Evolutionary conservation across 2,797 vertebrate genomes (phyloP), one percentile per base, ranked within the genome.

Genomic region (Hydrolagus colliei): DNA sequence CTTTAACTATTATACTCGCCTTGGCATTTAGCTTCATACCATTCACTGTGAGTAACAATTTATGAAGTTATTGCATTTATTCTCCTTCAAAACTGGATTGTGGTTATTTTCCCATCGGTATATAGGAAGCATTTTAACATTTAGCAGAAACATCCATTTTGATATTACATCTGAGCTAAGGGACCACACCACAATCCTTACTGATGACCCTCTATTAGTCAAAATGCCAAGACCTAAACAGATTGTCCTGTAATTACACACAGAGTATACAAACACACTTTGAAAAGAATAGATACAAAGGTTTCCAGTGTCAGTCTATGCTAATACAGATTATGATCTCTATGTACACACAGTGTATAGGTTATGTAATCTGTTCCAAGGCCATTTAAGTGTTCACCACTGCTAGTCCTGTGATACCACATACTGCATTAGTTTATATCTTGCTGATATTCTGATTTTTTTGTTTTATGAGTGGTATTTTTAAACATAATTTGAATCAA

Each of bases 291-390:
- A 84, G 65, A 52, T 18, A 71, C 9, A 41, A 1, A 11, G 32
- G 79, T 84, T 84, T 84, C 79, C 65, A n/a, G 52, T 84, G 65
- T 84, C 79, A 84, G 14, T 67, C 32, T 35, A 71, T 32, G 67
- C 65, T n/a, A 18, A 20, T 71, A 27, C 27, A 71, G 79, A 68
- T 52, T 52, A 52, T 52, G 41, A 52, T 71, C 16, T 7, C 13
- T 41, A 14, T 9, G 1, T 10, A 68, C 65, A 68, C 27, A 68
- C 41, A 52, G 41, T 52, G 41, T 52, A 52, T 52, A 52, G 41
- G 41, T 52, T 52, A 52, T 52, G 41, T 52, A 52, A 52, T 18
- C 32, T 41, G 16, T 68, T 84, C 79, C 22, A 8, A 68, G 41
- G 18, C 32, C 20, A 84, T 52, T 71, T 41, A 9, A 65, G 11